These are phyloP conservation scores for Allophyes oxyacanthae DNA, from an alignment of 2,888 invertebrate genomes.

Conservation along the genomic window DNA sequence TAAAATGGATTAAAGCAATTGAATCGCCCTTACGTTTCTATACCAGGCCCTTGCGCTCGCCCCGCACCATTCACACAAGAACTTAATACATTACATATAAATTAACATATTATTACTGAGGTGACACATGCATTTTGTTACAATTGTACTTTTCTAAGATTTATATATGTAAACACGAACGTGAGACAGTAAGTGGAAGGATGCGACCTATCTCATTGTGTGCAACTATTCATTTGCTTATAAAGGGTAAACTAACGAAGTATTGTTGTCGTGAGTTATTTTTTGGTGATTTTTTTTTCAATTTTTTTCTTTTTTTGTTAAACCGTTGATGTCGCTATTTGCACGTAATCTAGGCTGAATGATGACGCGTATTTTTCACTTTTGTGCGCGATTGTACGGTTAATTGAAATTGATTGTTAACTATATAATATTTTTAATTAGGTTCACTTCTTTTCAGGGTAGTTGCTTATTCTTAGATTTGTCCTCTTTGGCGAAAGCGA, in stretches of 20 bases:
- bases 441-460: slow-evolving; percentile 32
- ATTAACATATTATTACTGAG: slow-evolving; percentile 86
- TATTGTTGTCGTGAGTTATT: slow-evolving; percentile 76
- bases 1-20: slow-evolving; percentile 86
- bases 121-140: slow-evolving; percentile 75
- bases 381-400: slow-evolving; percentile 43
- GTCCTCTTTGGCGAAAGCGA: neutral
- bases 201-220: slow-evolving; percentile 53
- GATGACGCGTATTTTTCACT: slow-evolving; percentile 53
- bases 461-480: slow-evolving; percentile 31
- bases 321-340: slow-evolving; percentile 67
- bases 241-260: slow-evolving; percentile 80
- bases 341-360: slow-evolving; percentile 63
- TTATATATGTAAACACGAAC: slow-evolving; percentile 85
- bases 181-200: slow-evolving; percentile 70
- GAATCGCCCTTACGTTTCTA: slow-evolving; percentile 65
- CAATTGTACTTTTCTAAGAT: slow-evolving; percentile 79
- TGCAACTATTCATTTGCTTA: slow-evolving; percentile 48
- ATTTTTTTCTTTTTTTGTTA: slow-evolving; percentile 61
- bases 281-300: slow-evolving; percentile 66
- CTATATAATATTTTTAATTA: slow-evolving; percentile 50
- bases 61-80: slow-evolving; percentile 73
- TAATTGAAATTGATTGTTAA: slow-evolving; percentile 39
- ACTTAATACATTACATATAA: slow-evolving; percentile 87
- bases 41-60: slow-evolving; percentile 48